Evolutionary conservation across 2,888 invertebrate species (phyloP), one percentile per base, ranked within the genome.

Genomic region (Mayetiola destructor): DNA sequence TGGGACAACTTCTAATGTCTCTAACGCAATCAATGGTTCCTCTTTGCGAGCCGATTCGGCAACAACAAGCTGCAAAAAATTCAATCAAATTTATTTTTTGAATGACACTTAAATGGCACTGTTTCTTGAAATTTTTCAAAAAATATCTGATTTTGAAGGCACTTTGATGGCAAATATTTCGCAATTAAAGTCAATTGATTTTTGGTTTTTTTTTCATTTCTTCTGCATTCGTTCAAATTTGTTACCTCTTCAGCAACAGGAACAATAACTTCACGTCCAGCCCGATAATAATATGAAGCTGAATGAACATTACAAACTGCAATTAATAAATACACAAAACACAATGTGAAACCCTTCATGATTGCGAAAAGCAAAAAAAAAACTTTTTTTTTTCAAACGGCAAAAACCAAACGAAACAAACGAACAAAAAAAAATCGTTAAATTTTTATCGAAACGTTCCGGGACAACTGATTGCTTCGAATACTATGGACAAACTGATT

Each of bases 241-340:
- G n/a, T 35, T 10, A 56, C 21, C 21, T 56, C 56, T 12, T 30
- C 27, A 21, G 29, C 53, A 2, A 27, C 2, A 21, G 54, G 40
- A 16, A 42, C 39, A 29, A 40, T 27, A 27, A 57, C 21, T 39
- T 55, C 55, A 20, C 48, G 42, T n/a, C 48, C 48, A 35, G 6
- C 20, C 12, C 56, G 56, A 35, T 35, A 56, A 42, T 56, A 56
- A 9, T 20, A 53, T 36, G 57, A 52, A 18, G 57, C 52, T 10
- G 57, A 57, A 35, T 57, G 52, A 37, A 37, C 52, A 14, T 32
- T 14, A 27, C 23, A 12, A 3, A 42, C 9, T 23, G 36, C 35
- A 9, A 52, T 29, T 9, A 36, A 55, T 16, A 55, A 55, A 32
- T 32, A 53, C 23, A 37, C n/a, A 14, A 27, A 12, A 14, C 35